phyloP scores from a whole-genome alignment of 2,113 vertebrate genomes.

The Motacilla tschutschensis region DNA sequence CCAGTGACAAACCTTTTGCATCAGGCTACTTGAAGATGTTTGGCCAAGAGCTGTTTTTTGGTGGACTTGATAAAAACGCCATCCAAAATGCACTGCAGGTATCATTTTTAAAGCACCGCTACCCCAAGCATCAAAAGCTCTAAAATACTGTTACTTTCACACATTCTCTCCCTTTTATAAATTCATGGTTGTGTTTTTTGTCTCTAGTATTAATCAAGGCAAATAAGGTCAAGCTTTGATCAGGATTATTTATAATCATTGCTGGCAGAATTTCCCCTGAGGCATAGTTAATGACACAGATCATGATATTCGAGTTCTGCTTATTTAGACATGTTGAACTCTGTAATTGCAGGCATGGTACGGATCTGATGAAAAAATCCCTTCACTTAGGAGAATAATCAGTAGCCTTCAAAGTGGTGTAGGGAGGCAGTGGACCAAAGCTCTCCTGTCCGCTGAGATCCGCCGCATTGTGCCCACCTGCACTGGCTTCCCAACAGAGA shows the following conservation, averaged over 20 bases:
- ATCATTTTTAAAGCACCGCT: neutral
- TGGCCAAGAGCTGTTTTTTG: constrained; percentile 51
- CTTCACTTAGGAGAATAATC: constrained; percentile 36
- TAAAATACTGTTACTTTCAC: neutral
- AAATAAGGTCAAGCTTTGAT: constrained; percentile 44
- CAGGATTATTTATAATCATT: constrained; percentile 20
- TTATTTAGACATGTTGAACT: constrained; percentile 37
- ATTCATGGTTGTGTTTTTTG: neutral
- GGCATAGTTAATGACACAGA: neutral
- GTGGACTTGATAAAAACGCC: neutral
- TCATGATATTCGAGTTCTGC: constrained; percentile 9
- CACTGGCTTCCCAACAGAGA: constrained; percentile 52
- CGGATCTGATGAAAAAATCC: constrained; percentile 26
- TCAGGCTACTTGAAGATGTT: constrained; percentile 54
- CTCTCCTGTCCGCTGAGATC: constrained; percentile 55
- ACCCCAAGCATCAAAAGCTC: neutral
- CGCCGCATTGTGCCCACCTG: constrained; percentile 46
- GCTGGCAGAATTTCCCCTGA: constrained; percentile 15
- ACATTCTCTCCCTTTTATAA: neutral
- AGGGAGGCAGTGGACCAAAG: constrained; percentile 57
- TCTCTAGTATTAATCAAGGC: neutral
- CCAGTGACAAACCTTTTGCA: constrained; percentile 34
- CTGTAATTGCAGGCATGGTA: constrained; percentile 58
- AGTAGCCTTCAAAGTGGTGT: constrained; percentile 47
- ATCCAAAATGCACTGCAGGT: constrained; percentile 62